These are phyloP conservation scores for Cydia pomonella DNA, from an alignment of 1,140 invertebrate species.

Conservation along the genomic window DNA sequence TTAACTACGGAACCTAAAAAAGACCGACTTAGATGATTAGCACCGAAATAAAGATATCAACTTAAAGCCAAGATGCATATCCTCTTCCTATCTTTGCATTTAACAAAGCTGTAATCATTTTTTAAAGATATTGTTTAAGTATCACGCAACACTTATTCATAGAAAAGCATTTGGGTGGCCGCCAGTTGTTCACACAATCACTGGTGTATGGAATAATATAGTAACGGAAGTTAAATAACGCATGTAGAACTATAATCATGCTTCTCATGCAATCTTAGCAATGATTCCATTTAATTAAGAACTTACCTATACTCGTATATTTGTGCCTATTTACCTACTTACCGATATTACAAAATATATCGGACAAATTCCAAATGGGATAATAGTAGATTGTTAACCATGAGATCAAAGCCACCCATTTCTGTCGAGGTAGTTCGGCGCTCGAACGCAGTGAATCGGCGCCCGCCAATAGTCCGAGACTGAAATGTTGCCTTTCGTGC, in stretches of 20 bases:
- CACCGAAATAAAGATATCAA: neutral
- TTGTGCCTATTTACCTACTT: neutral
- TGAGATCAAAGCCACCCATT: no score
- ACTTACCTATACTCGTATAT: no score
- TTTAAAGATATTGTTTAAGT: neutral
- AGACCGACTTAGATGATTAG: neutral
- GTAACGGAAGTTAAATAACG: conserved; percentile 7
- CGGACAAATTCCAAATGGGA: no score
- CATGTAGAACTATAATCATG: neutral
- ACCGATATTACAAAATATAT: neutral
- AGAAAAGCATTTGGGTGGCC: conserved; percentile 3
- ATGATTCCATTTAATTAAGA: conserved; percentile 3
- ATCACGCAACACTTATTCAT: conserved; percentile 17
- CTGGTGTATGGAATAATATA: neutral
- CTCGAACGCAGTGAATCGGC: no score
- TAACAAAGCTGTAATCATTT: neutral
- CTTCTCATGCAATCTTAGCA: neutral
- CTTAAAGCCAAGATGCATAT: neutral
- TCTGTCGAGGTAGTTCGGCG: no score
- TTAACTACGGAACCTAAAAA: no score
- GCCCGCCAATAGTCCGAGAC: no score
- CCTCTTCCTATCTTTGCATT: neutral
- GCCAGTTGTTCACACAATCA: conserved; percentile 3
- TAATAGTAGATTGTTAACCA: no score
- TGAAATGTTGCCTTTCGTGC: no score